Evolutionary conservation across 1,140 invertebrate genomes (phyloP).

Genomic region (Drosophila leontia): DNA sequence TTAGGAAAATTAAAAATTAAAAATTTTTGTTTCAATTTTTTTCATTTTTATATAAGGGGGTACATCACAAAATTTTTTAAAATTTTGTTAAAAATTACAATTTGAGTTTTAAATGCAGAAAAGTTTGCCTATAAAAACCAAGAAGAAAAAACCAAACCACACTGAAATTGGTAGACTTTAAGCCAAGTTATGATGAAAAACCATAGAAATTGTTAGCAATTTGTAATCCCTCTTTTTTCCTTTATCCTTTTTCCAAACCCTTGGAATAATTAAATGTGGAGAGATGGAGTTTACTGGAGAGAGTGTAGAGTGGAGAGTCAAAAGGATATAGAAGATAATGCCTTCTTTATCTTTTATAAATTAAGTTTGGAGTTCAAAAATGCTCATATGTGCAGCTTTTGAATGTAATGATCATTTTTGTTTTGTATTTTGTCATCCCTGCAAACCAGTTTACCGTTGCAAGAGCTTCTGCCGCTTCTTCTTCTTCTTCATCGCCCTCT

Average conservation of each 20-base stretch:
- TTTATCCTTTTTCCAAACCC: slow-evolving; percentile 47
- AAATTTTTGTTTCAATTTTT: too few species aligned
- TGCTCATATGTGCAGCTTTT: slow-evolving; percentile 9
- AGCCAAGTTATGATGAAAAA: background rate
- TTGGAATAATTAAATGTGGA: background rate
- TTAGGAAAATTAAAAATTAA: too few species aligned
- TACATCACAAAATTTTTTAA: too few species aligned
- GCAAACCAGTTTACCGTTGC: slow-evolving; percentile 44
- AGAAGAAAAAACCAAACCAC: too few species aligned
- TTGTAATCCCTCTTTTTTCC: background rate
- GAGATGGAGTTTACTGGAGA: background rate
- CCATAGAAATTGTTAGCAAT: background rate
- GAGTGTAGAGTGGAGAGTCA: slow-evolving; percentile 3
- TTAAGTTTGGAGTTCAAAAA: background rate
- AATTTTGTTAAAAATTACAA: too few species aligned
- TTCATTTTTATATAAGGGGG: too few species aligned
- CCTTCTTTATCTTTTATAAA: background rate
- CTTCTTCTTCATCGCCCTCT: background rate
- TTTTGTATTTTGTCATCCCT: slow-evolving; percentile 23
- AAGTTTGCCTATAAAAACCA: too few species aligned
- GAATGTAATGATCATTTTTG: slow-evolving; percentile 14
- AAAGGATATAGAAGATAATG: background rate
- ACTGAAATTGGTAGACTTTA: background rate
- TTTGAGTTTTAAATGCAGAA: too few species aligned
- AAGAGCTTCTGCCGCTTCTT: slow-evolving; percentile 29